A percentile compares a stretch with the other conserved stretches of the same genome.
phyloP scores from a whole-genome alignment of 2,888 invertebrate genomes.

The Merodon equestris region DNA sequence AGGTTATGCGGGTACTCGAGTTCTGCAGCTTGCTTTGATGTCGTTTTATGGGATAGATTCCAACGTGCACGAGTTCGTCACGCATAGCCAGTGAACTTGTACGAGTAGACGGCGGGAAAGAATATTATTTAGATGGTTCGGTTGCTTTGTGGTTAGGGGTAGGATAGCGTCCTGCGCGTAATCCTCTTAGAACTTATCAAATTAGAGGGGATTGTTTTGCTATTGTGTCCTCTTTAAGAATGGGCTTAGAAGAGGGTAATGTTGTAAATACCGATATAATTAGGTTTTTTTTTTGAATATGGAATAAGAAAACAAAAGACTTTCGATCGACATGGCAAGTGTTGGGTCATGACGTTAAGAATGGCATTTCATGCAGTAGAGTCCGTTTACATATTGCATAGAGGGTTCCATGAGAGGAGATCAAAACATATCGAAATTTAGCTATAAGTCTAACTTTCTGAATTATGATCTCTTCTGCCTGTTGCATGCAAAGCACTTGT shows the following conservation, averaged over 20 bases:
- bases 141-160: slow-evolving; percentile 30
- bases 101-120: slow-evolving; percentile 12
- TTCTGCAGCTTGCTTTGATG: slow-evolving; percentile 36
- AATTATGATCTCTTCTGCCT: no score
- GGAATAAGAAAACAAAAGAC: no score
- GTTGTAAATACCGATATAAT: no score
- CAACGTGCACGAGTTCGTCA: slow-evolving; percentile 53
- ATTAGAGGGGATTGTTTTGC: slow-evolving; percentile 47
- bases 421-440: no score
- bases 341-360: no score
- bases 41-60: slow-evolving; percentile 39
- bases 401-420: no score
- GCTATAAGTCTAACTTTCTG: no score
- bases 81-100: slow-evolving; percentile 28
- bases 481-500: no score
- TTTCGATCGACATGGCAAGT: no score
- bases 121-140: slow-evolving; percentile 18
- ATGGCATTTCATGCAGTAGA: no score
- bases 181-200: slow-evolving; percentile 61
- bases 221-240: not conserved
- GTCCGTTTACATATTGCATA: no score
- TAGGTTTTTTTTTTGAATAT: no score
- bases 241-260: not conserved
- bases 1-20: slow-evolving; percentile 61
- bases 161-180: slow-evolving; percentile 34